Conservation (phyloP, 2,888 invertebrate genomes). For the Trissolcus japonicus region DNA sequence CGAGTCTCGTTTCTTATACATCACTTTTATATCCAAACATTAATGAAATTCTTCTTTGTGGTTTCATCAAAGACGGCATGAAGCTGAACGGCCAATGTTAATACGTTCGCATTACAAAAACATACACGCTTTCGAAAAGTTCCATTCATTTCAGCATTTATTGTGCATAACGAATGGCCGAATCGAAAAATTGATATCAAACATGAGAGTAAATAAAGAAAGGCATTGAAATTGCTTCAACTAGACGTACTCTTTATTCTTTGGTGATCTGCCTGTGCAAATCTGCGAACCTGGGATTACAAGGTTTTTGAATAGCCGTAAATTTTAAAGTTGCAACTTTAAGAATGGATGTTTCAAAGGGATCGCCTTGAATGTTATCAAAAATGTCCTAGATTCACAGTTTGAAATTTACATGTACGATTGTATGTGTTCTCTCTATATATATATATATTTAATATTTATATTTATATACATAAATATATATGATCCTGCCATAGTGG, state of each 20-base stretch:
- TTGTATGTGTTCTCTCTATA: slow-evolving; percentile 8
- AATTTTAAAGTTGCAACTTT: background rate
- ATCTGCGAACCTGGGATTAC: no score
- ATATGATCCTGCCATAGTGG: slow-evolving; percentile 11
- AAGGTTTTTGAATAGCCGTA: no score
- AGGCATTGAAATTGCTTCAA: background rate
- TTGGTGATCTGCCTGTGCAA: no score
- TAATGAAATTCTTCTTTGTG: slow-evolving; percentile 53
- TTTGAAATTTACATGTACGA: slow-evolving; percentile 8
- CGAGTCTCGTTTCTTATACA: slow-evolving; percentile 45
- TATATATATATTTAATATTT: slow-evolving; percentile 29
- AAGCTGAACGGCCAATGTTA: slow-evolving; percentile 74
- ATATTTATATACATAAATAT: slow-evolving; percentile 34
- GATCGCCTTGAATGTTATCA: background rate
- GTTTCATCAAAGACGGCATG: slow-evolving; percentile 71
- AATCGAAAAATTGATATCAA: slow-evolving; percentile 15
- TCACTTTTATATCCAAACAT: slow-evolving; percentile 52
- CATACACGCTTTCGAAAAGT: slow-evolving; percentile 34
- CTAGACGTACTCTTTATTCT: background rate
- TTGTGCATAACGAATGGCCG: background rate
- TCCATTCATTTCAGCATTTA: background rate
- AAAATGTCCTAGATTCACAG: slow-evolving; percentile 26
- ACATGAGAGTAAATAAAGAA: background rate
- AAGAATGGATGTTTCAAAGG: background rate
- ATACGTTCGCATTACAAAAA: slow-evolving; percentile 74